phyloP scores from a whole-genome alignment of 2,113 vertebrate genomes.

The Ctenodactylus gundi region DNA sequence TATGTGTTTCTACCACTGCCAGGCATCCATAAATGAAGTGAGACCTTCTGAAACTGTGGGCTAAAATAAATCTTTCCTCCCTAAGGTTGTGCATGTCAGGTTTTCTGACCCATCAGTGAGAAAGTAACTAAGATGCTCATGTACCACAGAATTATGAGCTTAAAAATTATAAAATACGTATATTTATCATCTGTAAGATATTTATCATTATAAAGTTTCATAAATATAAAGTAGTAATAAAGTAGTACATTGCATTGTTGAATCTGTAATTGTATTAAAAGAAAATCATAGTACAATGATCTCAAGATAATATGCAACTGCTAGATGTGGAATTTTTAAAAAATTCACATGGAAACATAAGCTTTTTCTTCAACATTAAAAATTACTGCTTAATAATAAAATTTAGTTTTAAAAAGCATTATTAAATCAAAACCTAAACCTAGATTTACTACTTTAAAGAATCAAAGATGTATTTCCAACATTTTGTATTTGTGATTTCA shows the following conservation, averaged over 20 bases:
- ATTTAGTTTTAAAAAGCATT: background rate
- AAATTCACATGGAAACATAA: background rate
- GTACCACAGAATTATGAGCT: background rate
- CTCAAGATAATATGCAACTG: background rate
- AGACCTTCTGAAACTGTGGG: too few species aligned
- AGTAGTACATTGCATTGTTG: background rate
- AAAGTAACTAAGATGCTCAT: too few species aligned
- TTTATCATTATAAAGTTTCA: too few species aligned
- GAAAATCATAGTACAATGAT: background rate
- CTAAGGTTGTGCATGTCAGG: too few species aligned
- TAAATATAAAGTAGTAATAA: background rate
- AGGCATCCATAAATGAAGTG: too few species aligned
- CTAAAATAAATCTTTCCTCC: too few species aligned
- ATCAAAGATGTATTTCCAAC: background rate
- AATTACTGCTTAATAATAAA: background rate
- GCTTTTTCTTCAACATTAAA: background rate
- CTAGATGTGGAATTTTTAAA: background rate
- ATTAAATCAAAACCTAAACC: background rate
- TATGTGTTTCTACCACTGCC: too few species aligned
- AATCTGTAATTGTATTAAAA: background rate
- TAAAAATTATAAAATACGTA: background rate
- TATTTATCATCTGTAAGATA: background rate
- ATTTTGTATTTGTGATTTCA: constrained; percentile 10
- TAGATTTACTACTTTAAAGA: background rate
- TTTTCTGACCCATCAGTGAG: too few species aligned